Conservation (phyloP, 2,113 vertebrate genomes). For the Nyctereutes procyonoides region DNA sequence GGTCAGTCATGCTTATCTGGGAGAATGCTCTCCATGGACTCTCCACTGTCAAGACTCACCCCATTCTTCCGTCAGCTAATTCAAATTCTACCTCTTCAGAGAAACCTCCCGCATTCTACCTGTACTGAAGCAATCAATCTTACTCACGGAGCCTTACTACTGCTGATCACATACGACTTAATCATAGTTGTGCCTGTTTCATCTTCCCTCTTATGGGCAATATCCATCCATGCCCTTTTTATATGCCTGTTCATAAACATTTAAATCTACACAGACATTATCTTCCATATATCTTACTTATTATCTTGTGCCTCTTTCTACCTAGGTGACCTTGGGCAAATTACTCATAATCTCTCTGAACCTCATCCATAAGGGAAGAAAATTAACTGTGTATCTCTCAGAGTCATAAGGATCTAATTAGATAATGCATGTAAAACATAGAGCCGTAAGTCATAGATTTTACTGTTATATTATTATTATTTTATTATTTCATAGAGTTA, state of each 20-base stretch:
- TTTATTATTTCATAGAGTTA: not conserved
- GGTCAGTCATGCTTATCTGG: not conserved
- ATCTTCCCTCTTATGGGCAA: not conserved
- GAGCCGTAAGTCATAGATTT: not conserved
- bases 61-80: not conserved
- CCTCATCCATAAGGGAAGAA: not conserved
- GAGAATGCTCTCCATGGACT: not conserved
- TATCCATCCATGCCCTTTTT: not conserved
- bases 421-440: not conserved
- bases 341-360: not conserved
- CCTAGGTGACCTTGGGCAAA: not conserved
- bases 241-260: not conserved
- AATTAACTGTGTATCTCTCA: not conserved
- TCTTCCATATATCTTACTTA: not conserved
- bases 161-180: not conserved
- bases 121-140: not conserved
- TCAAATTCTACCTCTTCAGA: not conserved
- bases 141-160: fast-evolving
- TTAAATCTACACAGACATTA: not conserved
- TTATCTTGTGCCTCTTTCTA: not conserved
- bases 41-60: not conserved
- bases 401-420: not conserved
- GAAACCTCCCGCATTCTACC: not conserved
- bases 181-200: not conserved
- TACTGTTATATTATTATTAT: not conserved